Conservation (phyloP, 2,888 invertebrate species). For the Deilephila elpenor region DNA sequence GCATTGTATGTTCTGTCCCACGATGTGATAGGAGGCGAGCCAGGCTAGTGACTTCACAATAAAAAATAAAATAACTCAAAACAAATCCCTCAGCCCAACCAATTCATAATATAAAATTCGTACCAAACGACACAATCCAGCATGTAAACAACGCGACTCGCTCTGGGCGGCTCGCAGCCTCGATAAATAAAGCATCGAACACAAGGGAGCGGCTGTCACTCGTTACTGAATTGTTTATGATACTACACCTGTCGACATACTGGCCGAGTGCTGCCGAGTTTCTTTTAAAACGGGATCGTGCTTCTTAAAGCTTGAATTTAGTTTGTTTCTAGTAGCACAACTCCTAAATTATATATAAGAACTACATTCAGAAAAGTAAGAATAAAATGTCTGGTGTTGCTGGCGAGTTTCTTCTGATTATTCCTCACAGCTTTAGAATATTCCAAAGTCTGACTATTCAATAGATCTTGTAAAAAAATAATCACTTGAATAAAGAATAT, state of each 20-base stretch:
- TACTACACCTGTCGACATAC: conserved; percentile 33
- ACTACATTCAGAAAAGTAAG: too few species aligned
- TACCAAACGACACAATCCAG: neutral
- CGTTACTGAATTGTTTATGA: conserved; percentile 49
- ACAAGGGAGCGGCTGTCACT: conserved; percentile 39
- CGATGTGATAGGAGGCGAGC: too few species aligned
- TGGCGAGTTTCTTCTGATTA: too few species aligned
- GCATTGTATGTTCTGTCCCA: too few species aligned
- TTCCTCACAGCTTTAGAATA: too few species aligned
- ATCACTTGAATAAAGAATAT: too few species aligned
- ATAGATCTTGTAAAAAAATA: too few species aligned
- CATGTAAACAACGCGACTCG: neutral
- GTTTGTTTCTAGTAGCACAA: too few species aligned
- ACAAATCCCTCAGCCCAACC: neutral
- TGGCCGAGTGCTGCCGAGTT: conserved; percentile 5
- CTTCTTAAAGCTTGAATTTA: neutral
- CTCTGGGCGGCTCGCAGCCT: conserved; percentile 30
- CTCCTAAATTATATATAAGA: too few species aligned
- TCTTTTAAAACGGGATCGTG: neutral
- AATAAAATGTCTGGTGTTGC: too few species aligned
- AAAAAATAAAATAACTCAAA: neutral
- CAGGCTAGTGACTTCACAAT: too few species aligned
- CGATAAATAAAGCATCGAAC: conserved; percentile 46
- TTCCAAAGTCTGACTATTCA: too few species aligned
- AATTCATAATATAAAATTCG: conserved; percentile 2